Evolutionary conservation across 2,797 vertebrate genomes (phyloP), one percentile per base, ranked within the genome.

Genomic region (Coregonus ussuriensis): DNA sequence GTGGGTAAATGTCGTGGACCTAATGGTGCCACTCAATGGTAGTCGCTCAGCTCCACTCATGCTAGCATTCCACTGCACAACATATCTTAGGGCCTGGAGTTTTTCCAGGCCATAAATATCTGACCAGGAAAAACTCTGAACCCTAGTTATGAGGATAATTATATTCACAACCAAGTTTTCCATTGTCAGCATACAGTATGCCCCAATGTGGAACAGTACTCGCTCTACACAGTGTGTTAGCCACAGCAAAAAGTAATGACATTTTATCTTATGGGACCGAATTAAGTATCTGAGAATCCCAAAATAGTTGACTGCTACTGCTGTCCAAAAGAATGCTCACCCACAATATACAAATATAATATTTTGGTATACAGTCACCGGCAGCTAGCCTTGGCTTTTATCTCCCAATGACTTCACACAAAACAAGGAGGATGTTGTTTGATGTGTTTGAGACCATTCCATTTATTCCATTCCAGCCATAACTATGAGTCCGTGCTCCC

Each of bases 1-100:
- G 31, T 41, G 35, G 16, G 33, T 69, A 1, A 6, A 33, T 75
- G 76, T 59, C 69, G 75, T 75, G 81, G 71, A 81, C 25, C 59
- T 84, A 72, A 53, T 77, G 76, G 70, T 83, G 84, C 77, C 82
- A 66, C 81, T 75, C 31, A 53, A 81, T 70, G 82, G 75, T 72
- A 68, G 37, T 72, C 51, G 76, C 74, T 83, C 78, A 83, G 65
- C 65, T 68, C 53, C 9, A 67, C 54, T 29, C 35, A 25, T 13
- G 13, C 53, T 16, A 71, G 16, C 29, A 66, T 52, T 53, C 15
- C 29, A 21, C 7, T 18, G 18, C n/a, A 11, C 13, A 74, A 3
- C 14, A 54, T 47, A 3, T 59, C 16, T 33, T 15, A 59, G 16
- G n/a, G 18, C 18, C n/a, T 62, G 15, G 4, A 62, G 56, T n/a